phyloP scores from a whole-genome alignment of 2,888 invertebrate species.

The Cyclophora punctaria region DNA sequence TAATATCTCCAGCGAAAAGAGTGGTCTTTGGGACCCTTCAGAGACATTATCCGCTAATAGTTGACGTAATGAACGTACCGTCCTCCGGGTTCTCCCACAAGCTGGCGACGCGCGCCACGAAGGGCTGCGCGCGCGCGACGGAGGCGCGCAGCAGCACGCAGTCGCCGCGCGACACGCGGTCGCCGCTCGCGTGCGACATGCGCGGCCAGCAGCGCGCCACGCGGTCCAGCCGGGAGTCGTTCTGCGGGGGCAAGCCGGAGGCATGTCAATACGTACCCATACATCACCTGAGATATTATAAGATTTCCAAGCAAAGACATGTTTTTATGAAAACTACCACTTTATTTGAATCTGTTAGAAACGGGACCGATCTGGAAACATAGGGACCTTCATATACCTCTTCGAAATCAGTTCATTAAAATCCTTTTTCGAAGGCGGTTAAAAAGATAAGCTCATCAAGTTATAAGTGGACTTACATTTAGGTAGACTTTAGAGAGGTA shows the following conservation, averaged over 20 bases:
- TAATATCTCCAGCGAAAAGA: no score
- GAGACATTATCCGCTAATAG: no score
- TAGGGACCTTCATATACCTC: no score
- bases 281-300: no score
- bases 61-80: constrained; percentile 72
- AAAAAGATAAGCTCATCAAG: neutral
- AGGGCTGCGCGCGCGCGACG: constrained; percentile 88
- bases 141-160: constrained; percentile 92
- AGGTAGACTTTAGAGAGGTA: constrained; percentile 89
- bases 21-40: no score
- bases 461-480: constrained; percentile 79
- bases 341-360: no score
- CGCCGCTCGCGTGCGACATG: constrained; percentile 92
- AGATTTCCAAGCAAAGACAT: no score
- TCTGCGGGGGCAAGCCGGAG: constrained; percentile 26
- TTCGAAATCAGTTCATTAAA: no score
- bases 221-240: constrained; percentile 70
- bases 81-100: constrained; percentile 96
- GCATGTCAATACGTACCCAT: no score
- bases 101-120: constrained; percentile 94
- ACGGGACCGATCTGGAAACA: no score
- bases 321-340: no score
- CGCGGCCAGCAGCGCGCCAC: constrained; percentile 90
- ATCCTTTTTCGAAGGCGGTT: no score
- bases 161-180: constrained; percentile 89